A percentile compares a stretch with the other conserved stretches of the same genome.
These are phyloP conservation scores for Zootoca vivipara DNA, from an alignment of 2,113 vertebrate species.

Conservation along the genomic window DNA sequence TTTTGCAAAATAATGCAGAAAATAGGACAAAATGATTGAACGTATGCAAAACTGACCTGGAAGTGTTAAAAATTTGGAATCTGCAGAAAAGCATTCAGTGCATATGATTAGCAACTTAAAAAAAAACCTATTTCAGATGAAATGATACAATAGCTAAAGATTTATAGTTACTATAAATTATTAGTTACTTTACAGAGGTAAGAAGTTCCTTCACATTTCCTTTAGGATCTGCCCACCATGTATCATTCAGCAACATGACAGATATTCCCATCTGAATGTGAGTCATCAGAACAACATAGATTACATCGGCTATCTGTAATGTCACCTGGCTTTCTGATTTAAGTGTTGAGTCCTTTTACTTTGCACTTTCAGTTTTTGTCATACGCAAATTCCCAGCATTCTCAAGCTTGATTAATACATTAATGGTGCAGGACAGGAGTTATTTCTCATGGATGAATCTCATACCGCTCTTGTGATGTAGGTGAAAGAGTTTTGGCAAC, in stretches of 20 bases:
- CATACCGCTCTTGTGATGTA: neutral
- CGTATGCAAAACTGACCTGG: neutral
- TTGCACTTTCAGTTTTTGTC: slow-evolving; percentile 1
- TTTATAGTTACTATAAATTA: neutral
- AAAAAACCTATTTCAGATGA: neutral
- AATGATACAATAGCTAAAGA: neutral
- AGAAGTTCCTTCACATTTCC: slow-evolving; percentile 8
- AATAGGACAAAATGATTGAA: neutral
- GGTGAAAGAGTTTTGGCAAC: no score
- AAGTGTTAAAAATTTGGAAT: neutral
- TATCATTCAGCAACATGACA: neutral
- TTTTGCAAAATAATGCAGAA: no score
- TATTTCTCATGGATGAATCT: neutral
- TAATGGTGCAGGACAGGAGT: neutral
- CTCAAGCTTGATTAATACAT: neutral
- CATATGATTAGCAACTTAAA: neutral
- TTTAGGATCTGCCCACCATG: neutral
- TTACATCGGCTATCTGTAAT: neutral
- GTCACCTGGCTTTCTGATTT: neutral
- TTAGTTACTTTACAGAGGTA: neutral
- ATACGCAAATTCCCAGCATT: neutral
- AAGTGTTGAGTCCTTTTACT: neutral
- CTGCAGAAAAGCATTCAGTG: neutral
- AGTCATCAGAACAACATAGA: neutral
- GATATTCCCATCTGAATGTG: neutral